Base-by-base conservation (phyloP, 2,797 vertebrate species). In the Semaprochilodus insignis region DNA sequence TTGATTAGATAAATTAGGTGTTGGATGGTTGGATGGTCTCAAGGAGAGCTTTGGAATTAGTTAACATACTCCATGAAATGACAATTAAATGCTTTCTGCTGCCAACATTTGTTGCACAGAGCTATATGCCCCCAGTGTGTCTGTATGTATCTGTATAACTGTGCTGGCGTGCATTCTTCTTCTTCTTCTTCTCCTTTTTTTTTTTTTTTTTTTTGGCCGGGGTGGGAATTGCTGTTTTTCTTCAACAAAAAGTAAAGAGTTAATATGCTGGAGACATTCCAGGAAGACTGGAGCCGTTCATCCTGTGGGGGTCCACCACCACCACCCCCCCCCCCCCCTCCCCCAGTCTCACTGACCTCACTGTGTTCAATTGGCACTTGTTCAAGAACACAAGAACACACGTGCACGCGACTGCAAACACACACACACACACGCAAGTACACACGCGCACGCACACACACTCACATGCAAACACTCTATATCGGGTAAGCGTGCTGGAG, bases 381-480 rank as follows among this genome's bases (percentile, higher is more conserved):
- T 89, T 79, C 87, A 87, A 86, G 85, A 86, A 78, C 85, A 80
- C 83, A 83, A 63, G 81, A 65, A 87, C 83, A 85, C 66, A 85
- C 73, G 67, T 73, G 69, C 60, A 66, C 19, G 16, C 48, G 11
- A 34, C 65, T 4, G 65, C 34, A 67, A 40, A 67, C 31, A 52
- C 67, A 67, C 78, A 78, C 69, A 74, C 78, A 31, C 60, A 72
- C 31, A 48, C 59, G 60, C 57, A 55, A 23, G 10, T 27, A 23
- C 57, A 59, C 6, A 10, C 19, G 5, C 6, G n/a, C 57, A 3
- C 55, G 65, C 14, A 65, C 81, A 51, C 66, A 62, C 78, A 81
- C 69, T 67, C 80, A 25, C 66, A 78, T 44, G 62, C 62, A 77
- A 84, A 81, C 78, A 88, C 90, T 91, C 88, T 74, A 79, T 82